Conservation (phyloP, 2,797 vertebrate species). For the Crax fasciolata region DNA sequence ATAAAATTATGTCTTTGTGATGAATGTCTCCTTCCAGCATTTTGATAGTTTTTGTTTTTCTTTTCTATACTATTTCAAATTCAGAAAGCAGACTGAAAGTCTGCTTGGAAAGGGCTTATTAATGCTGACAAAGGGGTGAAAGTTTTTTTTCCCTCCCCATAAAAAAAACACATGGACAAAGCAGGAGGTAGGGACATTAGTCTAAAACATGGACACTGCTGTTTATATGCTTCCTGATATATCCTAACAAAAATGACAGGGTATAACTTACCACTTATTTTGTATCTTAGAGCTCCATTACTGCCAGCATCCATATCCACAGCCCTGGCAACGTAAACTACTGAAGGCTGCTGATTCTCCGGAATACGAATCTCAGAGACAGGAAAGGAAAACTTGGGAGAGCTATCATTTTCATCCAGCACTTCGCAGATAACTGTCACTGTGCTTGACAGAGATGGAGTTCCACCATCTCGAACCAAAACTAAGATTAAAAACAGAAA, state of each 20-base stretch:
- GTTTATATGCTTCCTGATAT: background rate
- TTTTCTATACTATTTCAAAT: conserved; percentile 26
- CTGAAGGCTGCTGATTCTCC: conserved; percentile 89
- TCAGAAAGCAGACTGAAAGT: conserved; percentile 13
- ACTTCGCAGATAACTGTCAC: conserved; percentile 87
- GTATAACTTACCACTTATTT: conserved; percentile 86
- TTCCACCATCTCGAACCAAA: conserved; percentile 87
- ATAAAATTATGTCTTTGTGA: background rate
- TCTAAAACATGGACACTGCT: background rate
- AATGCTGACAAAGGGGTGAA: conserved; percentile 8
- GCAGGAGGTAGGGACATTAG: background rate
- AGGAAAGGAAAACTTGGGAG: conserved; percentile 86
- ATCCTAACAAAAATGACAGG: background rate
- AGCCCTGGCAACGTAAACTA: conserved; percentile 84
- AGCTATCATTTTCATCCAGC: conserved; percentile 92
- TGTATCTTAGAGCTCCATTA: conserved; percentile 89
- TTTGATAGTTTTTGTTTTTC: background rate
- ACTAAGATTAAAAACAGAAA: conserved; percentile 82
- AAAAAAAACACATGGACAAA: background rate
- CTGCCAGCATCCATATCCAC: conserved; percentile 87
- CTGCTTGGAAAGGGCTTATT: background rate
- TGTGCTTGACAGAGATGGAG: conserved; percentile 83
- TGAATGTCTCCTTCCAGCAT: background rate
- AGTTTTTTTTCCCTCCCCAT: background rate
- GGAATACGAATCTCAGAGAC: conserved; percentile 84